phyloP scores from a whole-genome alignment of 2,888 invertebrate genomes.

The Sphinx pinastri region DNA sequence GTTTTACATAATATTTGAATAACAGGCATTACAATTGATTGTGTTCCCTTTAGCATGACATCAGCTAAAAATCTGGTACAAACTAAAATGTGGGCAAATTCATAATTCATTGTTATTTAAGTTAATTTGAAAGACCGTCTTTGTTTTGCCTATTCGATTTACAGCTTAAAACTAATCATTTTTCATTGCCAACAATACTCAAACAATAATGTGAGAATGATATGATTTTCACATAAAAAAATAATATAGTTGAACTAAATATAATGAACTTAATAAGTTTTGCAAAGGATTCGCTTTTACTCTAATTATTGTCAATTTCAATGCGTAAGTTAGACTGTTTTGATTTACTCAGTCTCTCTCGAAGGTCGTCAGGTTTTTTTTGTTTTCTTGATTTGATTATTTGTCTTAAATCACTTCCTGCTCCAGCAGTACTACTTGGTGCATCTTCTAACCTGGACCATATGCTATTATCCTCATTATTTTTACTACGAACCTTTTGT shows the following conservation, averaged over 20 bases:
- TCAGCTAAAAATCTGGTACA: too few relatives aligned
- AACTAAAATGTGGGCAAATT: too few relatives aligned
- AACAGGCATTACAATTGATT: background rate
- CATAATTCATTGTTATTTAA: too few relatives aligned
- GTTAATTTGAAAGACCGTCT: too few relatives aligned
- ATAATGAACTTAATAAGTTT: too few relatives aligned
- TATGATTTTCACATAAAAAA: too few relatives aligned
- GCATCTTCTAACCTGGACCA: constrained; percentile 83
- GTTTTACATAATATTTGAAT: too few relatives aligned
- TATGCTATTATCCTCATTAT: constrained; percentile 73
- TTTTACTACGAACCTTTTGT: constrained; percentile 66
- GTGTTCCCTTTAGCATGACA: background rate
- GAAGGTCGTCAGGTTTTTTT: constrained; percentile 63
- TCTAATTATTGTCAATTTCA: constrained; percentile 76
- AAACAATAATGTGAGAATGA: too few relatives aligned
- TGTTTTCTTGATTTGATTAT: constrained; percentile 64
- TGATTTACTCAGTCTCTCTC: constrained; percentile 66
- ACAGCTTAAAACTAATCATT: too few relatives aligned
- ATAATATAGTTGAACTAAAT: too few relatives aligned
- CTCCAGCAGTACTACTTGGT: constrained; percentile 44
- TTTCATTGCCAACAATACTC: too few relatives aligned
- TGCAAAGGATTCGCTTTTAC: constrained; percentile 23
- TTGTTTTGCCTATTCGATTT: too few relatives aligned
- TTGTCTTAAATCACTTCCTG: constrained; percentile 66
- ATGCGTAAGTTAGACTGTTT: constrained; percentile 75